These are phyloP conservation scores for Drosophila arawakana DNA, from an alignment of 1,140 invertebrate species.

Conservation along the genomic window DNA sequence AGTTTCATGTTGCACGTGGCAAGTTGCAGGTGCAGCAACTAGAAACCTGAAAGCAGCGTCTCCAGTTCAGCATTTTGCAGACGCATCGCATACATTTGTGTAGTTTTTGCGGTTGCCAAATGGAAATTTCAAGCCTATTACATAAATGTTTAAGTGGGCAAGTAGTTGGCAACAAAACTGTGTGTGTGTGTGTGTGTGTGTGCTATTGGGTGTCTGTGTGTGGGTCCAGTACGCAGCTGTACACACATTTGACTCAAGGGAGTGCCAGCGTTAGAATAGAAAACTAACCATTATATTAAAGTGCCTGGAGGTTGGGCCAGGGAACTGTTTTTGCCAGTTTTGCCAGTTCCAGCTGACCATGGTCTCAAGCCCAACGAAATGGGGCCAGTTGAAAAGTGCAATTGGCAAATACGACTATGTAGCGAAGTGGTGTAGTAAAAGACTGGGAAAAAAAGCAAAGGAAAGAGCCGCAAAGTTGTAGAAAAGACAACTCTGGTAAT, in stretches of 20 bases:
- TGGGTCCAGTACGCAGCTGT: slow-evolving; percentile 61
- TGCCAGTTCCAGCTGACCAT: slow-evolving; percentile 33
- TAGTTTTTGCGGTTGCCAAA: slow-evolving; percentile 69
- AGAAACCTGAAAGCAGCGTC: not conserved
- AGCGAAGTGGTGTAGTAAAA: slow-evolving; percentile 47
- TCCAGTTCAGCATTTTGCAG: slow-evolving; percentile 26
- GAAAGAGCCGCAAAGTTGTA: slow-evolving; percentile 57
- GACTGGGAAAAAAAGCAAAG: slow-evolving; percentile 10
- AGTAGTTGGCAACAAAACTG: slow-evolving; percentile 66
- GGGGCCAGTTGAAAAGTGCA: slow-evolving; percentile 78
- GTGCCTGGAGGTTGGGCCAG: slow-evolving; percentile 18
- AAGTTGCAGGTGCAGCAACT: not conserved
- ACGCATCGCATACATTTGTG: slow-evolving; percentile 59
- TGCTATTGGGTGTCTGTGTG: not conserved
- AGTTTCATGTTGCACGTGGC: slow-evolving; percentile 10
- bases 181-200: not conserved
- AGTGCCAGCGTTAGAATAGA: slow-evolving; percentile 35
- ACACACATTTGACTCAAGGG: slow-evolving; percentile 71
- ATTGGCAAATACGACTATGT: slow-evolving; percentile 62
- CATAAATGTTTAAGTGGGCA: slow-evolving; percentile 77
- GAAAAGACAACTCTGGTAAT: slow-evolving; percentile 80
- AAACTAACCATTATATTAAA: slow-evolving; percentile 51
- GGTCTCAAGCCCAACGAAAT: slow-evolving; percentile 42
- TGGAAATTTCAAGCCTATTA: slow-evolving; percentile 79
- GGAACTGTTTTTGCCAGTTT: not conserved